A percentile compares a stretch with the other conserved stretches of the same genome.
phyloP scores from a whole-genome alignment of 2,797 vertebrate genomes.

The Anguilla megastoma region DNA sequence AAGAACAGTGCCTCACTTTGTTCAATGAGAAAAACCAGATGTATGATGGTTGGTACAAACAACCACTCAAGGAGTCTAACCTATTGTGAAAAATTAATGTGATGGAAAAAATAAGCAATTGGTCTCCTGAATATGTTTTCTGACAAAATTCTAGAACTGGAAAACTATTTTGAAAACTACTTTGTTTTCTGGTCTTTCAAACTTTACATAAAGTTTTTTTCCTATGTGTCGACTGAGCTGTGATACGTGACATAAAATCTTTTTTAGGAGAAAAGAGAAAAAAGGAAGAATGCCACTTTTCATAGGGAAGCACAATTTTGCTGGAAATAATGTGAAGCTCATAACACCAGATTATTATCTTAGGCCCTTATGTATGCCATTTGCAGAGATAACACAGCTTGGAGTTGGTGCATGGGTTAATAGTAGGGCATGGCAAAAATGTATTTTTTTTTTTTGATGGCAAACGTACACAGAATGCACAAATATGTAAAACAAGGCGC shows the following conservation, averaged over 20 bases:
- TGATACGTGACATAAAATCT: neutral
- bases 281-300: constrained; percentile 5
- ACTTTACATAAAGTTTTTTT: neutral
- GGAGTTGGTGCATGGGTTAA: neutral
- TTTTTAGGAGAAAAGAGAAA: constrained; percentile 3
- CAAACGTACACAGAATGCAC: neutral
- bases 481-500: neutral
- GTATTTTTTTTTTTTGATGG: neutral
- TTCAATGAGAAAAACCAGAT: constrained; percentile 54
- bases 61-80: constrained; percentile 42
- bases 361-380: neutral
- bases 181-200: neutral
- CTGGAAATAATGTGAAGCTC: constrained; percentile 35
- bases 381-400: neutral
- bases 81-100: neutral
- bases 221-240: too few relatives aligned
- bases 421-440: neutral
- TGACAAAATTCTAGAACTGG: neutral
- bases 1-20: neutral
- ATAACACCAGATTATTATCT: neutral
- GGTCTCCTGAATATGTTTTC: neutral
- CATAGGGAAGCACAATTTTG: constrained; percentile 1
- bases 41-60: constrained; percentile 53
- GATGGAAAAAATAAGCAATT: neutral
- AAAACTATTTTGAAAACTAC: too few relatives aligned